Base-by-base conservation (phyloP, 2,888 invertebrate genomes). In the Phragmatobia fuliginosa region DNA sequence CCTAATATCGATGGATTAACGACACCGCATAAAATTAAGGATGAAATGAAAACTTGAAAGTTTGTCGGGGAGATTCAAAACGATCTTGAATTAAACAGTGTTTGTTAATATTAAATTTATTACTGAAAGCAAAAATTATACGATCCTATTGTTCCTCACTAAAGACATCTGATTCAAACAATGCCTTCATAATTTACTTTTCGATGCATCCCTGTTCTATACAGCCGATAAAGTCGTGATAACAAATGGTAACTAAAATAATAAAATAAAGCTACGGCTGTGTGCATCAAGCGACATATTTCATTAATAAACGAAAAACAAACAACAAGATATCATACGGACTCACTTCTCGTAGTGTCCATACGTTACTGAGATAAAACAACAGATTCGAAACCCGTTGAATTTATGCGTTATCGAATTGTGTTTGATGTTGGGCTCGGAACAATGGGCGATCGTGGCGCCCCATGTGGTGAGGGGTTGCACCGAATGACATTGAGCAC, bases 221-320 rank as follows among this genome's bases (percentile, higher is more conserved):
- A 92, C 90, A 85, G 86, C 89, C 93, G 94, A 94, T 94, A 94
- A 94, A 94, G 92, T 94, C 94, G 94, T 95, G 94, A 95, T 94
- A 95, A 95, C 93, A 92, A 94, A 94, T 94, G 93, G 93, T 94
- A 93, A 94, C 94, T 94, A 94, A 94, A 94, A 94, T 94, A 94
- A 94, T 93, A 94, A 94, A 94, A 94, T 93, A 93, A 79, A 93
- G 86, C 91, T 87, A 83, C 87, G 83, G 87, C 87, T 88, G 89
- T 88, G 89, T 89, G 87, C 85, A 86, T 88, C 90, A 88, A 93
- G 93, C 94, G 94, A 94, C 94, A 94, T 95, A 95, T 95, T 95
- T 94, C 94, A 95, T 94, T 95, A 95, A 94, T 93, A 94, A 95
- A 94, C 91, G 87, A 90, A 94, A 95, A 94, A 94, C 92, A 91